Evolutionary conservation across 2,797 vertebrate species (phyloP), one percentile per base, ranked within the genome.

Genomic region (Varecia variegata): DNA sequence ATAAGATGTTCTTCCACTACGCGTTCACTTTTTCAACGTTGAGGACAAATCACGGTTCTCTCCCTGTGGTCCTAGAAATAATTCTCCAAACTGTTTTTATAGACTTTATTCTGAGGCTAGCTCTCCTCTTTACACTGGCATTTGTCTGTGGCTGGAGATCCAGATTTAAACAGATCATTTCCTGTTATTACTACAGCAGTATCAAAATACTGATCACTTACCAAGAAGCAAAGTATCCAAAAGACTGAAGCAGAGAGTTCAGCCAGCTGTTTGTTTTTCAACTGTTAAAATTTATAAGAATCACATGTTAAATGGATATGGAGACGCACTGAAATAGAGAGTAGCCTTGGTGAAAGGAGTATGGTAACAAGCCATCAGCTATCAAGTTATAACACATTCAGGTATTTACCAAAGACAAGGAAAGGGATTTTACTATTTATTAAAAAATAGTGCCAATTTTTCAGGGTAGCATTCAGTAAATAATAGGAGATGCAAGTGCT

Each of bases 71-170:
- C 95, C 38, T 98, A 98, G 71, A 98, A 96, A 21, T 98, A 99
- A 98, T 98, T 98, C 95, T 98, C 97, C 27, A 98, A 98, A 93
- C 98, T 98, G 98, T 99, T 99, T 98, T 97, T 98, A 98, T 98
- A 99, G 81, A 95, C 67, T 98, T 97, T 95, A 50, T 90, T 97
- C 2, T 93, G 96, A 92, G 97, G 97, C 96, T 98, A 98, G 43
- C 82, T 97, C 21, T 93, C 87, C 32, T 96, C 79, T 30, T 95
- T 97, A 88, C 60, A 77, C 96, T 96, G 97, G 96, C 98, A 98
- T 79, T 97, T 83, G 38, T 93, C 13, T 96, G 47, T 93, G 84
- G 56, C 54, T 94, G 83, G 68, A 95, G 83, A 94, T 87, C 94
- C 97, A 97, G 93, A 95, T 96, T 95, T 73, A 97, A 97, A 94